Conservation (phyloP, 2,888 invertebrate species). For the Amorpha juglandis region DNA sequence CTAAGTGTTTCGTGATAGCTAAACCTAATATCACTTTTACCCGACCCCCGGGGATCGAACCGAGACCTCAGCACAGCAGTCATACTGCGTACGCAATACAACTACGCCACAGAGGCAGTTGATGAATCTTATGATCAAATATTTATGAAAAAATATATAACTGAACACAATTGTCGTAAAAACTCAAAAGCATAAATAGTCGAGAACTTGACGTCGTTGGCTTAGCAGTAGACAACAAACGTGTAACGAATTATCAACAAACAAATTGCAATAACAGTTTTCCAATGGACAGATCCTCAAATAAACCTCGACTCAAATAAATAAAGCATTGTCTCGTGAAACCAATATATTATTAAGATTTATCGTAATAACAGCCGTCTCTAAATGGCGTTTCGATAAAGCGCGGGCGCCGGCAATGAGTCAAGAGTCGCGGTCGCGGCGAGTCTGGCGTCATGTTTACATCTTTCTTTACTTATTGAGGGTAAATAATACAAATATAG, state of each 20-base stretch:
- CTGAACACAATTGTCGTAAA: too few relatives aligned
- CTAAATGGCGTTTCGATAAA: conserved; percentile 64
- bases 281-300: neutral
- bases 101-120: too few relatives aligned
- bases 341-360: conserved; percentile 10
- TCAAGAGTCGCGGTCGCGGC: conserved; percentile 50
- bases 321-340: conserved; percentile 6
- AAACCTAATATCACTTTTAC: too few relatives aligned
- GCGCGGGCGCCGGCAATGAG: conserved; percentile 54
- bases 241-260: too few relatives aligned
- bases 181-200: too few relatives aligned
- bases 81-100: too few relatives aligned
- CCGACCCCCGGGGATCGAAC: too few relatives aligned
- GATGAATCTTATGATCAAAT: too few relatives aligned
- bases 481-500: conserved; percentile 13
- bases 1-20: too few relatives aligned
- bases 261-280: conserved; percentile 11
- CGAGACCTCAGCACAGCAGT: too few relatives aligned
- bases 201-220: neutral
- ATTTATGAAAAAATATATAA: too few relatives aligned
- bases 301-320: neutral
- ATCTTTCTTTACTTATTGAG: conserved; percentile 31
- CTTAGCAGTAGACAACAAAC: neutral
- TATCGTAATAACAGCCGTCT: conserved; percentile 37
- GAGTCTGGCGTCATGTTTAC: conserved; percentile 49